Evolutionary conservation across 2,797 vertebrate species (phyloP), one percentile per base, ranked within the genome.

Genomic region (Sebastes flavidus): DNA sequence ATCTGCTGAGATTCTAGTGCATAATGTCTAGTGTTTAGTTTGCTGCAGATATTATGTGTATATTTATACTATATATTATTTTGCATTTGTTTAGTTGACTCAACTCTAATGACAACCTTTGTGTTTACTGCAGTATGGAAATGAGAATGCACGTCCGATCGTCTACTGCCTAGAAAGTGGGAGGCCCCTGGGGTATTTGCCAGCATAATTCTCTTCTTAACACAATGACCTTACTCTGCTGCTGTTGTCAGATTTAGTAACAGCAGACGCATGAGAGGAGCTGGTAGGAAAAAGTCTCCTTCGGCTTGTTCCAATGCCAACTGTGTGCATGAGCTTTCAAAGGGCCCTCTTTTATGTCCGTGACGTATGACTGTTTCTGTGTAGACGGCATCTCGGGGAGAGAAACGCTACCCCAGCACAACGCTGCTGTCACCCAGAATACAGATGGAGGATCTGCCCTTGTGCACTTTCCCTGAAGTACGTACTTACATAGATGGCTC

Each of bases 241-340:
- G 88, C 63, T 86, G 79, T 91, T 93, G 93, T 95, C 92, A 93
- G 91, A 89, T 92, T 91, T 91, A 87, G 89, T 92, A 93, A 91
- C 83, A 61, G 89, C 89, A 86, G 80, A 88, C 10, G 52, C 83
- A 78, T 55, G 80, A 88, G 88, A 85, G 62, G 67, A 89, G 87
- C 85, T 78, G 80, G 79, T 88, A 68, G 84, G 76, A 87, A 90
- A 84, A 87, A 75, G 77, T 90, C 86, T 92, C 82, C 82, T 90
- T 91, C 22, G 30, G 78, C 81, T 88, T 87, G 87, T 88, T 84
- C 22, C 60, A 77, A 90, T 82, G 90, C 90, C 92, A 90, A 87
- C 80, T 84, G 85, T 81, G 87, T 75, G 56, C 75, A 65, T 36
- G 86, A 78, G 86, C 84, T 91, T 92, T 92, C 85, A 89, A 75